A percentile compares a stretch with the other conserved stretches of the same genome.
phyloP scores from a whole-genome alignment of 1,140 invertebrate genomes.

The Drosophila sechellia region DNA sequence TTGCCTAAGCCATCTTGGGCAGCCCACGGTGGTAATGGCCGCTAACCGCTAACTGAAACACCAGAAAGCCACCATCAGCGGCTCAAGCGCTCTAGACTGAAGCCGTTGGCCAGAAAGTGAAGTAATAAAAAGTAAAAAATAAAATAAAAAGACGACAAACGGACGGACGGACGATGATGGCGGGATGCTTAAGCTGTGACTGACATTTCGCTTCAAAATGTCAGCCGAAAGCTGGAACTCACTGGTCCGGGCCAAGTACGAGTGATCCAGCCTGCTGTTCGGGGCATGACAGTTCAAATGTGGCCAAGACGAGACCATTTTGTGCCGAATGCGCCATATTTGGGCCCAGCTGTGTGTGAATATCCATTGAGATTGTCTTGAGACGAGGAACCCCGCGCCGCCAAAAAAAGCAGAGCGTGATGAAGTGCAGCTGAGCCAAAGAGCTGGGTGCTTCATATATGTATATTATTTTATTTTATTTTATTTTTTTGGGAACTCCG shows the following conservation, averaged over 20 bases:
- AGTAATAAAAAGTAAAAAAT: neutral
- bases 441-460: conserved; percentile 15
- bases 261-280: conserved; percentile 14
- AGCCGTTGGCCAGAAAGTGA: conserved; percentile 28
- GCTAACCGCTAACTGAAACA: conserved; percentile 36
- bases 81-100: conserved; percentile 65
- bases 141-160: conserved; percentile 5
- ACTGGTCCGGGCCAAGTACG: neutral
- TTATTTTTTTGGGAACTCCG: conserved; percentile 8
- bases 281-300: conserved; percentile 78
- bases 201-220: conserved; percentile 80
- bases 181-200: conserved; percentile 59
- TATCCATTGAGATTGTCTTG: conserved; percentile 73
- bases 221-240: conserved; percentile 63
- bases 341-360: conserved; percentile 60
- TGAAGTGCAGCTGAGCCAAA: conserved; percentile 68
- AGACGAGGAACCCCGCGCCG: conserved; percentile 30
- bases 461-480: neutral
- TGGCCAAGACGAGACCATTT: conserved; percentile 67
- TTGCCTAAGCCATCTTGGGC: conserved; percentile 41
- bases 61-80: conserved; percentile 31
- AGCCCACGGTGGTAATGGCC: conserved; percentile 48
- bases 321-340: conserved; percentile 68
- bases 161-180: conserved; percentile 15
- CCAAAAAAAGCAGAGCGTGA: conserved; percentile 44